Evolutionary conservation across 2,888 invertebrate species (phyloP).

Genomic region (Epirrhoe alternata): DNA sequence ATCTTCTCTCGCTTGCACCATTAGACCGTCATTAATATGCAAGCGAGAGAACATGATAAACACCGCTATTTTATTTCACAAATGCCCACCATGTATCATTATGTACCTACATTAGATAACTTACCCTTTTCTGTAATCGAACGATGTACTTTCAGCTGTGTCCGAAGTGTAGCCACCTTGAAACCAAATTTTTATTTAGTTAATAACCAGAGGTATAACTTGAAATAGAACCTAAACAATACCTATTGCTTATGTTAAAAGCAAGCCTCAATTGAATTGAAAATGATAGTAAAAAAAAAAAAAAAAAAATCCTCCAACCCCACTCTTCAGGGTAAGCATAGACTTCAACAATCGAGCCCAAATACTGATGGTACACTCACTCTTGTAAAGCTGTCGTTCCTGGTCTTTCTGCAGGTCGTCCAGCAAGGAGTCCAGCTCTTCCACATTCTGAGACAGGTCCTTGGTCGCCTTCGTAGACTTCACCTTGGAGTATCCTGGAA

Average conservation of each 20-base stretch:
- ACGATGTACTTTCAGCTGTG: conserved; percentile 79
- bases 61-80: too few relatives aligned
- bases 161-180: conserved; percentile 80
- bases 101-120: conserved; percentile 25
- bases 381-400: conserved; percentile 79
- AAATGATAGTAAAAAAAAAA: neutral
- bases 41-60: too few relatives aligned
- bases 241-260: too few relatives aligned
- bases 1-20: too few relatives aligned
- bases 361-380: conserved; percentile 55
- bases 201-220: too few relatives aligned
- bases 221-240: too few relatives aligned
- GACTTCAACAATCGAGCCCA: too few relatives aligned
- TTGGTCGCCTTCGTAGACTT: conserved; percentile 74
- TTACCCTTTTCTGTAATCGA: conserved; percentile 79
- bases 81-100: too few relatives aligned
- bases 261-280: neutral
- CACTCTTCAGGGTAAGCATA: too few relatives aligned
- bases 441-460: conserved; percentile 87
- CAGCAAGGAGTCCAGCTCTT: conserved; percentile 90
- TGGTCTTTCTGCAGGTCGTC: conserved; percentile 88
- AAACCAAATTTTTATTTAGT: too few relatives aligned
- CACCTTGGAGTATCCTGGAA: conserved; percentile 73
- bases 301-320: too few relatives aligned
- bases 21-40: too few relatives aligned